Percentiles rank a stretch among this genome's conserved stretches.
Evolutionary conservation across 2,888 invertebrate genomes (phyloP).

Genomic region (Drosophila austrosaltans): DNA sequence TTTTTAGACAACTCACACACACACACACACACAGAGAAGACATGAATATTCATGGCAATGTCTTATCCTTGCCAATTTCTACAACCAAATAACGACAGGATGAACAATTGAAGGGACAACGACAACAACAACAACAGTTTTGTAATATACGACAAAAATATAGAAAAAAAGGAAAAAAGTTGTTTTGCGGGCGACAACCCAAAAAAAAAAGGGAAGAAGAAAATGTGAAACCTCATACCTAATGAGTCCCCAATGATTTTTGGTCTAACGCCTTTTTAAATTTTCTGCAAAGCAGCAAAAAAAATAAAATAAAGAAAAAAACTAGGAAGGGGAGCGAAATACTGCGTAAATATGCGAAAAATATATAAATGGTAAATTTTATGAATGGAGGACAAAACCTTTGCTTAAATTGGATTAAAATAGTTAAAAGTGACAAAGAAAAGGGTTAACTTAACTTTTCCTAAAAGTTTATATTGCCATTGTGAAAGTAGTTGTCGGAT

Average conservation of each 20-base stretch:
- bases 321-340: constrained; percentile 2
- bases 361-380: constrained; percentile 21
- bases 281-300: constrained; percentile 20
- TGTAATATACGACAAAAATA: neutral
- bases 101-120: constrained; percentile 42
- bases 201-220: constrained; percentile 14
- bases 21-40: constrained; percentile 22
- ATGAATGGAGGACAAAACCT: neutral
- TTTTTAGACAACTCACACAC: constrained; percentile 11
- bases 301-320: neutral
- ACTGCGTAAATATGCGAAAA: constrained; percentile 37
- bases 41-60: constrained; percentile 66
- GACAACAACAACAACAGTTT: constrained; percentile 35
- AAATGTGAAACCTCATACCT: constrained; percentile 31
- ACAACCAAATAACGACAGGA: constrained; percentile 43
- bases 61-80: constrained; percentile 51
- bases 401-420: neutral
- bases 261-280: constrained; percentile 54
- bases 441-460: neutral
- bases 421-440: neutral
- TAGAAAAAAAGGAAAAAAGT: constrained; percentile 27
- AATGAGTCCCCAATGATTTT: constrained; percentile 73
- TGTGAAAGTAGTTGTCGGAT: neutral
- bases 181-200: constrained; percentile 20
- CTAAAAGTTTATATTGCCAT: neutral